Evolutionary conservation across 2,113 vertebrate species (phyloP), one percentile per base, ranked within the genome.

Genomic region (Oenanthe melanoleuca): DNA sequence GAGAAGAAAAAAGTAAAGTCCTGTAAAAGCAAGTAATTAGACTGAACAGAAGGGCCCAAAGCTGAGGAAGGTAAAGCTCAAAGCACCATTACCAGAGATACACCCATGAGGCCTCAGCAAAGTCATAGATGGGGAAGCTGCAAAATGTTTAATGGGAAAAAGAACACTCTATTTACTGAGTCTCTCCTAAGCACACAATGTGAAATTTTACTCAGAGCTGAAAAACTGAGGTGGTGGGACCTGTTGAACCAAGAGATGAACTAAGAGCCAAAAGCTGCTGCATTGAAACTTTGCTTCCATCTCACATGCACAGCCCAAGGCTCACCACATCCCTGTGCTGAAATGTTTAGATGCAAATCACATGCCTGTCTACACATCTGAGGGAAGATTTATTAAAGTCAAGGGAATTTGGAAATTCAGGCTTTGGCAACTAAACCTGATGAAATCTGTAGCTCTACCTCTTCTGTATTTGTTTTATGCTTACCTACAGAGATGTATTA

Each of bases 61-160:
- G 91, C 64, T 71, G 70, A 92, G 42, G 67, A 94, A 94, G 57
- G 49, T 21, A 88, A 90, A 96, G 88, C 45, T 49, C 59, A 59
- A 97, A 97, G 88, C 90, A 94, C 92, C 92, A 71, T 88, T 56
- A 85, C 85, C 45, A 0, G 66, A 96, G 89, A 93, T 33, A 88
- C 2, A 93, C 52, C 80, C 75, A 78, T 9, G 40, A 92, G 52
- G 40, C 11, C 29, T 88, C 93, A 92, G 95, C 73, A 75, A 86
- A 92, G 84, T 55, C 26, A 88, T 2, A 95, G 95, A 53, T n/a
- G 14, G 64, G 61, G 92, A 80, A 69, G 69, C 13, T 72, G 26
- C 17, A 19, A 74, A 77, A 53, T 15, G 16, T 34, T 79, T 79
- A 86, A 79, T 28, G 28, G 79, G 57, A 22, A 78, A 74, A 92